phyloP scores from a whole-genome alignment of 2,888 invertebrate species.

The Tiliacea citrago region DNA sequence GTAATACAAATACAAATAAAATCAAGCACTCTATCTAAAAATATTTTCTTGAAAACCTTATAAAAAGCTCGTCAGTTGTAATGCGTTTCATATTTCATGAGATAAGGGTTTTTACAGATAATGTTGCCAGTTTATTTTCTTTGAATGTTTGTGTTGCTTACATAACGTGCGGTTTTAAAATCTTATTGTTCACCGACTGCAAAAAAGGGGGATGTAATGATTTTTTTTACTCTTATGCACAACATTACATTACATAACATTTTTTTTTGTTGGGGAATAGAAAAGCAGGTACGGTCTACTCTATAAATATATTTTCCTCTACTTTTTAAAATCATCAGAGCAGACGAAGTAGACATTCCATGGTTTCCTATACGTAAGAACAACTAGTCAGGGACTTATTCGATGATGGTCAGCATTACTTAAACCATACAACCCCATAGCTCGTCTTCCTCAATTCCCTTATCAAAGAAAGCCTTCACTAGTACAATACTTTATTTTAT shows the following conservation, averaged over 20 bases:
- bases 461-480: not conserved
- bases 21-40: conserved; percentile 20
- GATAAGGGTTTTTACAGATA: not conserved
- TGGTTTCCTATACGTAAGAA: not conserved
- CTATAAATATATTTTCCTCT: too few relatives aligned
- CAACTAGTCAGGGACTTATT: not conserved
- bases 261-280: not conserved
- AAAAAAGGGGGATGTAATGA: not conserved
- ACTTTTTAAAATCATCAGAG: not conserved
- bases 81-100: conserved; percentile 33
- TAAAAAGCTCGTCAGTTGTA: conserved; percentile 4
- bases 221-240: not conserved
- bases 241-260: too few relatives aligned
- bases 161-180: not conserved
- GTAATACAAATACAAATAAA: conserved; percentile 13
- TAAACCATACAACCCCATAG: too few relatives aligned
- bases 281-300: not conserved
- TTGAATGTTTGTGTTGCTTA: not conserved
- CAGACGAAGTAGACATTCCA: not conserved
- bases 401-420: too few relatives aligned
- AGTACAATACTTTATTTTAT: not conserved
- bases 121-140: not conserved
- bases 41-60: conserved; percentile 3
- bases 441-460: not conserved
- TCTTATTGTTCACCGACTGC: not conserved